phyloP scores from a whole-genome alignment of 1,140 invertebrate genomes.

The Dufourea novaeangliae region DNA sequence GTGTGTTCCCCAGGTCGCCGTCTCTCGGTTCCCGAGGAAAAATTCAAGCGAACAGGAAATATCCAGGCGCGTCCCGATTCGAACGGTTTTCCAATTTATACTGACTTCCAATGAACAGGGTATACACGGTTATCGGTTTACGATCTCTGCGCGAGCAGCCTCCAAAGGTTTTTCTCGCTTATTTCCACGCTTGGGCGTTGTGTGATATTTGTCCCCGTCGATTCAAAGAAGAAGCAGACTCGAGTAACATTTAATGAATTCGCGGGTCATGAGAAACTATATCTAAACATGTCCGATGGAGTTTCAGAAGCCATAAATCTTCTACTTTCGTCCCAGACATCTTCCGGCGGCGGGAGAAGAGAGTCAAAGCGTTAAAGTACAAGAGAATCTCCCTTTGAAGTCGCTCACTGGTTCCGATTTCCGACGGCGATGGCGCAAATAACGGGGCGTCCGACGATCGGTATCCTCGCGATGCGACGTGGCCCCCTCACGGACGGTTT shows the following conservation, averaged over 20 bases:
- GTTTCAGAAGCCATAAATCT: conserved; percentile 52
- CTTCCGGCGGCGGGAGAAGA: not conserved
- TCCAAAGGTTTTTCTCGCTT: not conserved
- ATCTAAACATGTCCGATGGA: conserved; percentile 31
- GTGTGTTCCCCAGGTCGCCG: not conserved
- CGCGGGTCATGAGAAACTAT: not conserved
- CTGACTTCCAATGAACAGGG: not conserved
- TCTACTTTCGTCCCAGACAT: conserved; percentile 28
- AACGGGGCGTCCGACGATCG: conserved; percentile 55
- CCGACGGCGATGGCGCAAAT: conserved; percentile 28
- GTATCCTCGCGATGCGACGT: conserved; percentile 32
- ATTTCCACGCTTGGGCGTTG: not conserved
- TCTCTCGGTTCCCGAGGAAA: not conserved
- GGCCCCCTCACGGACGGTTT: not conserved
- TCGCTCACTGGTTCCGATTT: conserved; percentile 32
- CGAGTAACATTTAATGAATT: not conserved
- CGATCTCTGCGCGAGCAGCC: not conserved
- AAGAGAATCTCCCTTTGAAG: conserved; percentile 58
- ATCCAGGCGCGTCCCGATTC: not conserved
- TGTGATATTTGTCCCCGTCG: not conserved
- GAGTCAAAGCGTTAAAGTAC: not conserved
- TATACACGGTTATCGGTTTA: conserved; percentile 19
- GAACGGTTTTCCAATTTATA: conserved; percentile 1
- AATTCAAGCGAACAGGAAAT: conserved; percentile 14
- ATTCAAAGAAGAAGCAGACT: no score